Base-by-base conservation (phyloP, 2,797 vertebrate species). In the Acanthurus leucopareius region DNA sequence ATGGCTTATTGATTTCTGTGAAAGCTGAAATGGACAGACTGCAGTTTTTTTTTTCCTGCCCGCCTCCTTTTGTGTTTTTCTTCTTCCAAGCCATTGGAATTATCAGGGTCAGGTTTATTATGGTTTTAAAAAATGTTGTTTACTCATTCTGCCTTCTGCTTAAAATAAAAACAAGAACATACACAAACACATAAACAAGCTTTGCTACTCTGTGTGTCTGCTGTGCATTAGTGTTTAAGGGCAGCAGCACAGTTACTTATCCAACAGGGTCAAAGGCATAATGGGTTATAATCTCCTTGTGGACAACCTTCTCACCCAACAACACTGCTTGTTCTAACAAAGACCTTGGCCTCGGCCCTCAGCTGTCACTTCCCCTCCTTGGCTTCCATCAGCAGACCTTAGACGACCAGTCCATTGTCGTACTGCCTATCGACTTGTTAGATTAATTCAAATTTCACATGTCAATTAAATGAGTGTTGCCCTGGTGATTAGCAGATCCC, bases 391-490 rank as follows among this genome's bases (percentile, higher is more conserved):
- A 58, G 69, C 79, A 80, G 83, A 75, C 85, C 85, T 90, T 69
- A 80, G 86, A 80, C 54, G 78, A 87, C 89, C 67, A 59, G 57
- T 79, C 82, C 80, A 92, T 95, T 93, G 92, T 95, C 60, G 62
- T 83, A 72, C 78, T 82, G 88, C 88, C 86, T 88, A 94, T 94
- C 87, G 78, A 93, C 94, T 94, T 94, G 93, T 91, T 91, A 92
- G 93, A 95, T 94, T 70, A 94, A 96, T 95, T 93, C 89, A 92
- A 89, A 94, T 93, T 94, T 95, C 92, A 94, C 93, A 95, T 94
- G 94, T 95, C 95, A 95, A 93, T 95, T 93, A 94, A 95, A 95
- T 94, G 92, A 95, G 92, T 91, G 94, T 94, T 94, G 92, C 92
- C 90, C 91, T 59, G 88, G 94, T 94, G 95, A 96, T 95, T 94